Conservation (phyloP, 2,113 vertebrate species). For the Plestiodon gilberti region DNA sequence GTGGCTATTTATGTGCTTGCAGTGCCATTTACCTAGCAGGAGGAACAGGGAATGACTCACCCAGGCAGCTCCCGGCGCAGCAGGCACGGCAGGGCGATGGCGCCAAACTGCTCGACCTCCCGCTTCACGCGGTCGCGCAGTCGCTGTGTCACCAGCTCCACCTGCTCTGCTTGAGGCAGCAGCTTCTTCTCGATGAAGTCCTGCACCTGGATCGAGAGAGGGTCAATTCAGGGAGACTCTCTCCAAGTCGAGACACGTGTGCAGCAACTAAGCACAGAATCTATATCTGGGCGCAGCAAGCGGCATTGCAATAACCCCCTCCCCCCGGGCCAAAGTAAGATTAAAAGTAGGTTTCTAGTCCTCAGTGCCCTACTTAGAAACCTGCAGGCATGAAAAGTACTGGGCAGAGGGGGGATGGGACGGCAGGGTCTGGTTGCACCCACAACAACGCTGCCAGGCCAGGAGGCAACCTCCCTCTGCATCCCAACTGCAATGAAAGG, state of each 20-base stretch:
- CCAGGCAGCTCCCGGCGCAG: slow-evolving; percentile 70
- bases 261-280: no score
- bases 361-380: background rate
- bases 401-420: no score
- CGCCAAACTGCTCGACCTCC: slow-evolving; percentile 71
- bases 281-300: background rate
- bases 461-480: no score
- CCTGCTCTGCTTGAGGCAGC: slow-evolving; percentile 56
- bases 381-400: no score
- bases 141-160: slow-evolving; percentile 53
- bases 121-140: slow-evolving; percentile 74
- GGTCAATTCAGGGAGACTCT: no score
- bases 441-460: no score
- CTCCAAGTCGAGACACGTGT: no score
- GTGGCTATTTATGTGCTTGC: no score
- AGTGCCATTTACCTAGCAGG: fast-evolving
- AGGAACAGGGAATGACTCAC: slow-evolving; percentile 47
- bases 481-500: no score
- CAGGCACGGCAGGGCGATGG: slow-evolving; percentile 72
- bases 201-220: slow-evolving; percentile 61
- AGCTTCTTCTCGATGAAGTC: slow-evolving; percentile 67
- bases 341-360: background rate
- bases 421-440: no score
- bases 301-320: no score
- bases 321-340: background rate